Base-by-base conservation (phyloP, 53 echinoderm and acorn worm genomes). In the Hippasteria phrygiana region DNA sequence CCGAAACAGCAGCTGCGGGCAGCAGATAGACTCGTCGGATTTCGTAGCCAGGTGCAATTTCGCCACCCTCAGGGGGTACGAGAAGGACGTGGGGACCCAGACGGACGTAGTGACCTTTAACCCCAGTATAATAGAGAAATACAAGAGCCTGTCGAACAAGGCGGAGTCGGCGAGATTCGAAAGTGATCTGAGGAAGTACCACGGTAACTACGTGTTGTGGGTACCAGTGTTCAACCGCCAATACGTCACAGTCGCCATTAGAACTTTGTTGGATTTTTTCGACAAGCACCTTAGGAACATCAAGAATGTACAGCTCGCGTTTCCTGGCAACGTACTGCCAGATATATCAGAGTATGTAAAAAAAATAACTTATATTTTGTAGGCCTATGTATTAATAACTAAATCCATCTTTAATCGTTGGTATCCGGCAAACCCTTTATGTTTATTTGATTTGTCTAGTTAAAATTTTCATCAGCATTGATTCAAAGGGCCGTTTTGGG, bases 31-130 rank as follows among this genome's bases (percentile, higher is more conserved):
- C 88, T 55, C 85, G 1, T 88, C 94, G 1, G 93, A 98, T 43
- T 96, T 98, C 67, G 78, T 91, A 36, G 90, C 96, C 50, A 88
- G 98, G 62, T 98, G 98, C 67, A 98, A 98, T 78, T 98, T 98
- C 74, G 98, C 98, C 24, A 88, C 94, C 46, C 42, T 98, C 29
- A 59, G 78, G 22, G 98, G 98, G 55, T 98, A 83, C 62, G 94
- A 92, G 62, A 89, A 75, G 45, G 98, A 98, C 83, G 98, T 98
- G 18, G 98, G 98, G 2, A 87, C 89, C 1, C 89, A 75, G 55
- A 94, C 94, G 9, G 89, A 98, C 73, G 90, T 98, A n/a, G 70
- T 96, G 40, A 98, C 95, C 35, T 98, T 98, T 63, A 98, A 98
- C 75, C 98, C 98, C n/a, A 98, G 98, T 56, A 96, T 98, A 46